These are phyloP conservation scores for Tiliacea aurago DNA, from an alignment of 2,888 invertebrate genomes.

Conservation along the genomic window DNA sequence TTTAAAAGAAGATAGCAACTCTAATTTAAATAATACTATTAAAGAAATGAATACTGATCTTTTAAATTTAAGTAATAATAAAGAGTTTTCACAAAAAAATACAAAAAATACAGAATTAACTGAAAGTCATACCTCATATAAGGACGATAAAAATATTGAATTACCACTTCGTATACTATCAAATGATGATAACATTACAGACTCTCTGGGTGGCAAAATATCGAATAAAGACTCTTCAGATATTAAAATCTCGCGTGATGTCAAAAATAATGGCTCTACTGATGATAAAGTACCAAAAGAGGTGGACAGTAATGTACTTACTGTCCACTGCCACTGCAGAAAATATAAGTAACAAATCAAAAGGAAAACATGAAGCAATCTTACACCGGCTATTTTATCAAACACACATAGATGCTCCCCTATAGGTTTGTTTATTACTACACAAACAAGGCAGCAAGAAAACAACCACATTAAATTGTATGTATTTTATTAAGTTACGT, in stretches of 20 bases:
- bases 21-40: neutral
- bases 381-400: neutral
- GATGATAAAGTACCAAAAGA: neutral
- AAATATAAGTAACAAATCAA: conserved; percentile 5
- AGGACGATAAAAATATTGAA: conserved; percentile 24
- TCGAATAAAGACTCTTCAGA: neutral
- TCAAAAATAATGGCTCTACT: conserved; percentile 5
- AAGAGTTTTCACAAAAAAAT: neutral
- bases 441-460: conserved; percentile 5
- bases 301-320: neutral
- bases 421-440: neutral
- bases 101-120: conserved; percentile 1
- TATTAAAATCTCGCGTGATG: neutral
- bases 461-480: conserved; percentile 11
- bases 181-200: conserved; percentile 14
- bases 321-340: neutral
- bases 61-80: conserved; percentile 8
- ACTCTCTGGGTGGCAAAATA: neutral
- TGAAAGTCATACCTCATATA: neutral
- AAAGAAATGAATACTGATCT: neutral
- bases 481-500: conserved; percentile 40
- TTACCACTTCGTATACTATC: conserved; percentile 17
- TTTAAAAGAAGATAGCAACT: conserved; percentile 1
- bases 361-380: conserved; percentile 4
- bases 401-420: neutral